Base-by-base conservation (phyloP, 2,888 invertebrate species). In the Lymantria dispar region DNA sequence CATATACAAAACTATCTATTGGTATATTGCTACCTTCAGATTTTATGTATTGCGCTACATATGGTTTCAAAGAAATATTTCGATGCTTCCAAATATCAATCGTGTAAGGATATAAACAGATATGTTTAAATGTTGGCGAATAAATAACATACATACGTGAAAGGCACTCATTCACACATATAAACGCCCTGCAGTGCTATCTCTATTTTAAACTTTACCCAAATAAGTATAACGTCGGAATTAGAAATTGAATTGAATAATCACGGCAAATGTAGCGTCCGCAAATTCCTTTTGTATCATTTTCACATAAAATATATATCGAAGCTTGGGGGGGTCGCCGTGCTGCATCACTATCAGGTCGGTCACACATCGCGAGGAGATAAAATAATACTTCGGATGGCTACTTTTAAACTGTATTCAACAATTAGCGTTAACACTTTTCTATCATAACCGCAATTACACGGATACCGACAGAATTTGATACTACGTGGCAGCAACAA, bases 21-120 rank as follows among this genome's bases (percentile, higher is more conserved):
- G 22, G 22, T 22, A 22, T 22, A 22, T n/a, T n/a, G n/a, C n/a
- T n/a, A 22, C 22, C 22, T 22, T 22, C 22, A 22, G 22, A 3
- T 22, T 22, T 22, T 22, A 22, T 54, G 64, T 48, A 56, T 22
- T 22, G 22, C 22, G 22, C 61, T 61, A 64, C 64, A 54, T 67
- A 61, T 46, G 44, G 49, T 55, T 67, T 64, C 62, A 68, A 57
- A 59, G 65, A 68, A 64, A 55, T 51, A 59, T 57, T 69, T 58
- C 45, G 61, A 55, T 49, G 59, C 59, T 57, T 58, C 63, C 50
- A 61, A 66, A 79, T 77, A 60, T 75, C 75, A 78, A 76, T 72
- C 79, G 76, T 56, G 56, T 60, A 70, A 76, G 72, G 76, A 80
- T 75, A 72, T 74, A 74, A 72, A 74, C 72, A 76, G 68, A 22